Evolutionary conservation across 2,888 invertebrate species (phyloP), one percentile per base, ranked within the genome.

Genomic region (Microchrysa polita): DNA sequence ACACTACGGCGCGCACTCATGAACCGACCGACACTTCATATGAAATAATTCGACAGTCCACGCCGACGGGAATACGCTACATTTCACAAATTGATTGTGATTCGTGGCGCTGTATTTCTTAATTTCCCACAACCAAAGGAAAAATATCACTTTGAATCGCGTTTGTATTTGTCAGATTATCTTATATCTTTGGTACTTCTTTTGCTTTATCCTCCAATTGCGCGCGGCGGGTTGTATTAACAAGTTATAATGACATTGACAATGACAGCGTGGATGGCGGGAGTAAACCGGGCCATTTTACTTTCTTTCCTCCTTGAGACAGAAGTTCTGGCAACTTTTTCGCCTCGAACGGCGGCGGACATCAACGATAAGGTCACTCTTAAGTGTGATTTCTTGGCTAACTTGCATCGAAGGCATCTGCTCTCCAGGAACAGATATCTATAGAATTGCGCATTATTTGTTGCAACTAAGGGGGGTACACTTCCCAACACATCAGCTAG

Each of bases 241-340:
- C 63, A 18, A 23, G 63, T 18, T n/a, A n/a, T n/a, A 7, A 34
- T 34, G 63, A 20, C 63, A 7, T n/a, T n/a, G n/a, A n/a, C n/a
- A n/a, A n/a, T n/a, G n/a, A 63, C 16, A 7, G 63, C 63, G 42
- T 5, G 40, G 42, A 42, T 63, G 63, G 63, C 63, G 63, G 63
- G 63, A 63, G 42, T n/a, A 2, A 7, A 10, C 63, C 63, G 23
- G 23, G 42, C n/a, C 40, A 42, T 42, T n/a, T 34, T 34, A 42
- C 63, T n/a, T 34, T 34, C 63, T 20, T n/a, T 42, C 22, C 20
- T 60, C 60, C 14, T 34, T n/a, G 48, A 7, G 2, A 12, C 10
- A n/a, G 48, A n/a, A 2, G 16, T 48, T 48, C 48, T n/a, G 2
- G 2, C 12, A 48, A 12, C 48, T n/a, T n/a, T 12, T n/a, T 12